Evolutionary conservation across 2,797 vertebrate genomes (phyloP), one percentile per base, ranked within the genome.

Genomic region (Pseudomugil gertrudae): DNA sequence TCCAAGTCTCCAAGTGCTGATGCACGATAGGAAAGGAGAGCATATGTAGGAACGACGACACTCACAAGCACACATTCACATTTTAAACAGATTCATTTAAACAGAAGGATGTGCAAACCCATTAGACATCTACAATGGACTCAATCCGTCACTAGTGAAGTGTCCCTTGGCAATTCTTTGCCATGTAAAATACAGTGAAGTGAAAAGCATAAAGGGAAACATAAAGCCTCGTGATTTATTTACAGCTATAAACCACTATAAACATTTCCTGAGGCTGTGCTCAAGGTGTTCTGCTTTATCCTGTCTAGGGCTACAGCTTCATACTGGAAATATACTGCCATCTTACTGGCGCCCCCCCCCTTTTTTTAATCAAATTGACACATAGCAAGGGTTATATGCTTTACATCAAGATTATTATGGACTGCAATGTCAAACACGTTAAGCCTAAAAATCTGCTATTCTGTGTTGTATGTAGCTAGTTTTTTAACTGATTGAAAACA

Each of bases 201-300:
- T 19, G 35, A 35, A 33, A 53, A 51, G n/a, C 23, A 62, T 48
- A 43, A 65, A 32, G 24, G 27, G 50, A 74, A 56, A 54, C 57
- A 21, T 52, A 29, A 38, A 11, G 68, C 53, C 57, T 21, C 5
- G 43, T 13, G 57, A 83, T 80, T 76, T 74, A 62, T 73, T 81
- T 57, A 35, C 33, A 13, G 50, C 45, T 51, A 62, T 40, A 59
- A 43, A 70, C 64, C 33, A 69, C 19, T 11, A 26, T 14, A 35
- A 74, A 73, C 73, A 72, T 59, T 66, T 58, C 60, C 65, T 48
- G 9, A 4, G 63, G 77, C 57, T 21, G 55, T 14, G 68, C 57
- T 76, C 38, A 23, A 65, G 57, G 76, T 71, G 29, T 51, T 67
- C 38, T 8, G 63, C 23, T 79, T 76, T 38, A 55, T 14, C 45